Evolutionary conservation across 2,888 invertebrate species (phyloP).

Genomic region (Chromoteleia sp.): DNA sequence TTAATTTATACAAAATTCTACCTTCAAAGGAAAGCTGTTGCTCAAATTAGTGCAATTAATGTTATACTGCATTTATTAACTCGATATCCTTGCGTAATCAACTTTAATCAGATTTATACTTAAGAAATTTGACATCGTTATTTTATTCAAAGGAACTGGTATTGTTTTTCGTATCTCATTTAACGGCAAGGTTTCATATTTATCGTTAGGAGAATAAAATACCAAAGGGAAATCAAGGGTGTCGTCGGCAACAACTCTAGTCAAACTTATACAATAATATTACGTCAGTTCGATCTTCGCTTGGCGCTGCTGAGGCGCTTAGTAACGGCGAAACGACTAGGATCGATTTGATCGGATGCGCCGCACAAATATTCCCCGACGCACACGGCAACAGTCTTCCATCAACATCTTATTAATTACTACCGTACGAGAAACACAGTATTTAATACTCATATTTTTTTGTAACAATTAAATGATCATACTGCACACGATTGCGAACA

Average conservation of each 20-base stretch:
- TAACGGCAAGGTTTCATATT: constrained; percentile 8
- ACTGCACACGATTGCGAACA: too few relatives aligned
- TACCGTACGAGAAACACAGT: not conserved
- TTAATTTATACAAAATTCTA: too few relatives aligned
- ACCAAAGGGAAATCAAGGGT: constrained; percentile 9
- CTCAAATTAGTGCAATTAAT: too few relatives aligned
- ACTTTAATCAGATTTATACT: constrained; percentile 8
- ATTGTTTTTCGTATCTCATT: constrained; percentile 17
- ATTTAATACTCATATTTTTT: too few relatives aligned
- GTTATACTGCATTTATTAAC: not conserved
- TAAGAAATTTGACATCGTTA: not conserved
- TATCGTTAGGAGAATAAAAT: constrained; percentile 21
- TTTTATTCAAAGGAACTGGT: not conserved
- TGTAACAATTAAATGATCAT: too few relatives aligned
- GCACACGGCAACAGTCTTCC: constrained; percentile 19
- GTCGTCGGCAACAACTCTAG: constrained; percentile 18
- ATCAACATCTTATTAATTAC: constrained; percentile 19
- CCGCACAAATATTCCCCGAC: constrained; percentile 12
- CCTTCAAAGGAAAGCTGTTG: too few relatives aligned
- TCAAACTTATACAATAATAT: constrained; percentile 30
- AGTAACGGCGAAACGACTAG: constrained; percentile 33
- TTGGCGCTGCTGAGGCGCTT: constrained; percentile 35
- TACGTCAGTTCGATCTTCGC: constrained; percentile 23
- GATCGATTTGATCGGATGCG: constrained; percentile 44
- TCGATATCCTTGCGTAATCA: constrained; percentile 19